Evolutionary conservation across 2,888 invertebrate genomes (phyloP), one percentile per base, ranked within the genome.

Genomic region (Tetramorium bicarinatum): DNA sequence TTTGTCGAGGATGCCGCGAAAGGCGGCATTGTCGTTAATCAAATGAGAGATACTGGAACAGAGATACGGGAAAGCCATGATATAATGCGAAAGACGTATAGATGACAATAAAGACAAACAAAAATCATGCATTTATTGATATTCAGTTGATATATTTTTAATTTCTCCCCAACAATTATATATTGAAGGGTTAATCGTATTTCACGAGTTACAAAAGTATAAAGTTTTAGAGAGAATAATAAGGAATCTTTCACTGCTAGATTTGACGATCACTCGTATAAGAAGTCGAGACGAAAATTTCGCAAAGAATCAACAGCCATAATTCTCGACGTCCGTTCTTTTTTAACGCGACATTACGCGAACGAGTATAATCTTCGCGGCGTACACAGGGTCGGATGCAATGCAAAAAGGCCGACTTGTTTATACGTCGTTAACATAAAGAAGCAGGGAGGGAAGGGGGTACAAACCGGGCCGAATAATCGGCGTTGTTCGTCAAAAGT

Each of bases 401-500:
- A 59, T 59, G 38, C 29, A 49, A n/a, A 61, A 72, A 59, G 38
- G 7, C n/a, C 47, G 47, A 13, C 72, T 79, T 80, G 79, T 71
- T 80, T 80, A 80, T 72, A 59, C 38, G 11, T 79, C 34, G 71
- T 79, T 59, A 79, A 79, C 79, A 71, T 79, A 71, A 79, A 71
- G 47, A 54, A 59, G 38, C 8, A 34, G 34, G 25, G n/a, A 59
- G 13, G 25, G n/a, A 72, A 47, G 34, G 25, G 8, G 47, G 47
- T 25, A 61, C 56, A 72, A 80, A 80, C 72, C 18, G 25, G 44
- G 44, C 47, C 82, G 80, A 59, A 21, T 83, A 69, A 69, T 69
- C 82, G 87, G 66, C 59, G 85, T 79, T 82, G 87, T 87, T 87
- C 83, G 87, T 87, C 85, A 87, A 87, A 85, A 82, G 87, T 84